Conservation (phyloP, 2,888 invertebrate genomes). For the Cheilosia impressa region DNA sequence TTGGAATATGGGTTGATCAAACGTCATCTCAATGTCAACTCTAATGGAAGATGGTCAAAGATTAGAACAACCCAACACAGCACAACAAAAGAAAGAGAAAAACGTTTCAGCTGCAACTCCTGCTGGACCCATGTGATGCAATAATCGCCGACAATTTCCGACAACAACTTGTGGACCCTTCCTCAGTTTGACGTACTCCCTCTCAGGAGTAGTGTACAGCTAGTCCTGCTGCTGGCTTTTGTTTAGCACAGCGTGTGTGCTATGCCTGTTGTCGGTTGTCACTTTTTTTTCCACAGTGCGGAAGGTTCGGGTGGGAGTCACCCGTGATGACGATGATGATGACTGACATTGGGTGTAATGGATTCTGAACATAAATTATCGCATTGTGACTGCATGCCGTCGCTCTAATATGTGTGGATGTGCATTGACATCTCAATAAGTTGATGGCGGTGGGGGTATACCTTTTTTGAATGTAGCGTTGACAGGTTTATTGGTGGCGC, state of each 20-base stretch:
- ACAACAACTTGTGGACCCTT: conserved; percentile 57
- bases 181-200: conserved; percentile 24
- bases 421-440: conserved; percentile 69
- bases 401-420: conserved; percentile 55
- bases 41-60: conserved; percentile 73
- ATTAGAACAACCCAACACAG: conserved; percentile 44
- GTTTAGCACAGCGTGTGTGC: conserved; percentile 46
- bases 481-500: conserved; percentile 71
- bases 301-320: conserved; percentile 29
- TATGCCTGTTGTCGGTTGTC: conserved; percentile 36
- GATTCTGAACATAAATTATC: conserved; percentile 72
- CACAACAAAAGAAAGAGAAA: not conserved
- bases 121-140: conserved; percentile 37
- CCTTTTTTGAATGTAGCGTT: too few relatives aligned
- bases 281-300: conserved; percentile 24
- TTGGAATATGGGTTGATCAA: conserved; percentile 69
- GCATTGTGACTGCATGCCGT: conserved; percentile 60
- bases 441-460: conserved; percentile 19
- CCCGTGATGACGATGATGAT: conserved; percentile 45
- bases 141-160: conserved; percentile 71
- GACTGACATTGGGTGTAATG: conserved; percentile 72
- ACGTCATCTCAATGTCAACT: conserved; percentile 64
- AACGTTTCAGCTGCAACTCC: conserved; percentile 30
- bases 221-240: conserved; percentile 13
- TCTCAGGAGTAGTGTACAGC: not conserved